Base-by-base conservation (phyloP, 2,888 invertebrate species). In the Mesoligia furuncula region DNA sequence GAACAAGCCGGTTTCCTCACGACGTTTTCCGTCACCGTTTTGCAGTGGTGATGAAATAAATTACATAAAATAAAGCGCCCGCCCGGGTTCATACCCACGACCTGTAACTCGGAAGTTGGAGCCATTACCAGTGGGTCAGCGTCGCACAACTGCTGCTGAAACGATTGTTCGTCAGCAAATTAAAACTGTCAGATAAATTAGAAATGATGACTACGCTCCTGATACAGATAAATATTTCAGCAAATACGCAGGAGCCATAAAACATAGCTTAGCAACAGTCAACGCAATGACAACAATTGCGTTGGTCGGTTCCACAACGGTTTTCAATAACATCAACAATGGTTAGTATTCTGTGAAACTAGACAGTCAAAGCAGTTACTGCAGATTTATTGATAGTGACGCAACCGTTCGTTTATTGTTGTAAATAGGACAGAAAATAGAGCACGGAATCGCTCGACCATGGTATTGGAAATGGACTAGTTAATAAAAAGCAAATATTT, bases 351-450 rank as follows among this genome's bases (percentile, higher is more conserved):
- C 69, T 70, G 57, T 75, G 73, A 42, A 84, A 76, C 75, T 51
- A 75, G 62, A 64, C 68, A 65, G 59, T 59, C 39, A 31, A 15
- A 45, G 74, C 64, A 74, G 84, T 84, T 57, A 77, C 83, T 45
- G 27, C 31, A 73, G 62, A 76, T 81, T 76, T 81, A 85, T 81
- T 73, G 62, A 42, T 54, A 66, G 59, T 83, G 81, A 81, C 67
- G 81, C 64, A 85, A 83, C 59, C 48, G 48, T 67, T 70, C 72
- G 76, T 67, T 74, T 79, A 75, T 67, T 69, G 66, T 77, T 67
- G 57, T 68, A 77, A 87, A 81, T 81, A 62, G 70, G 68, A 62
- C 70, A 79, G 84, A 84, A 86, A 81, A 79, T 64, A 73, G 81
- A 73, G 54, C 62, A 69, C 62, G 13, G 45, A 73, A 15, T 73